Percentiles rank a stretch among this genome's conserved stretches.
These are phyloP conservation scores for Micromys minutus DNA, from an alignment of 2,113 vertebrate species.

Conservation along the genomic window DNA sequence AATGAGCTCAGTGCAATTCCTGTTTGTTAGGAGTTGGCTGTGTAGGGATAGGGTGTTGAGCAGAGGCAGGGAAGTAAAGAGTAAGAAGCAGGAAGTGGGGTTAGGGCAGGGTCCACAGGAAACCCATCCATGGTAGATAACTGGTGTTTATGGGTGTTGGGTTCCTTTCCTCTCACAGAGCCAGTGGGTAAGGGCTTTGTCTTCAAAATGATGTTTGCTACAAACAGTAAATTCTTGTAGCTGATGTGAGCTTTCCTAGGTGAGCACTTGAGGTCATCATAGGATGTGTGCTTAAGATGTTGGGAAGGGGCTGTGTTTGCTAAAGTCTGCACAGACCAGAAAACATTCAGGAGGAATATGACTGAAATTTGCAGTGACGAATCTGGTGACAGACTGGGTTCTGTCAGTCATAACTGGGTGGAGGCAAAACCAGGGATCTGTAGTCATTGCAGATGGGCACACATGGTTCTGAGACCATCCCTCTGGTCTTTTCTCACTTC, in stretches of 20 bases:
- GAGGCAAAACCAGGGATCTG: not conserved
- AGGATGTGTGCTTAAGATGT: no score
- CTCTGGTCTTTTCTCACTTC: not conserved
- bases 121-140: not conserved
- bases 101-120: not conserved
- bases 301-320: not conserved
- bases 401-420: not conserved
- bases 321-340: not conserved
- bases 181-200: no score
- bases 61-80: not conserved
- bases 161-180: not conserved
- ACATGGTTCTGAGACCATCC: not conserved
- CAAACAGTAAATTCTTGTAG: not conserved
- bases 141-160: not conserved
- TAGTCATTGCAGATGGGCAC: not conserved
- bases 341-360: not conserved
- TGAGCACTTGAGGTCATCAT: not conserved
- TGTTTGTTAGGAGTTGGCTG: not conserved
- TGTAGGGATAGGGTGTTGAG: not conserved
- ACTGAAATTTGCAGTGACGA: no score
- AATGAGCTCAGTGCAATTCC: not conserved
- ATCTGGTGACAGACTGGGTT: not conserved
- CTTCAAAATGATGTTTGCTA: not conserved
- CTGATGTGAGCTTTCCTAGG: not conserved
- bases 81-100: not conserved